Base-by-base conservation (phyloP, 2,113 vertebrate species). In the Oryzias celebensis region DNA sequence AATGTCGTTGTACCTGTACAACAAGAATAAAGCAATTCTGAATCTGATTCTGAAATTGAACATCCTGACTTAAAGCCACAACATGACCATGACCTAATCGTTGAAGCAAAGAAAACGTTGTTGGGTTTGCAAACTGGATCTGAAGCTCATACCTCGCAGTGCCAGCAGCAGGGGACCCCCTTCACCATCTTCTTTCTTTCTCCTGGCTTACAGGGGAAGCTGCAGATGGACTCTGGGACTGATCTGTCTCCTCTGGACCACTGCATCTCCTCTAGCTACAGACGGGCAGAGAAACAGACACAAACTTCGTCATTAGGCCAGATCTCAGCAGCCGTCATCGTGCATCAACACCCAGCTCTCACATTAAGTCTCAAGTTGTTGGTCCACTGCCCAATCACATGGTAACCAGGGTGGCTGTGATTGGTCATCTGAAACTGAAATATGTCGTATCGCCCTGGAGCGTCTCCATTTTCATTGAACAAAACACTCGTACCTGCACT, bases 391-490 rank as follows among this genome's bases (percentile, higher is more conserved):
- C 95, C 95, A 6, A 96, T 95, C 2, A 89, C 88, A 49, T 65
- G 92, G 86, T 96, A 96, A 10, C 93, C 92, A 0, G 93, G 92
- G 5, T 67, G 80, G 2, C 84, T 93, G 66, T 91, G 90, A 17
- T 97, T 96, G 81, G 92, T 88, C 53, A 92, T 86, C 88, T 97
- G 95, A 78, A 94, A 97, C 85, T 97, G 96, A 83, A 97, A 98
- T 85, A 98, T 98, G 84, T 98, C 95, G 0, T 96, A 98, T 5
- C 96, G 94, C 2, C 96, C 96, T 0, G 96, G 96, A 0, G 95
- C 95, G 0, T 97, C 95, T 2, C 95, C 95, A 0, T 97, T 94
- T 87, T 96, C 94, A 0, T 96, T 98, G 83, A 98, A 98, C 76
- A 94, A 85, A 62, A 98, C 95, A 0, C 91, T 92, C 0, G 95